Percentiles rank a stretch among this genome's conserved stretches.
Evolutionary conservation across 1,140 invertebrate species (phyloP).

Genomic region (Cheumatopsyche charites): DNA sequence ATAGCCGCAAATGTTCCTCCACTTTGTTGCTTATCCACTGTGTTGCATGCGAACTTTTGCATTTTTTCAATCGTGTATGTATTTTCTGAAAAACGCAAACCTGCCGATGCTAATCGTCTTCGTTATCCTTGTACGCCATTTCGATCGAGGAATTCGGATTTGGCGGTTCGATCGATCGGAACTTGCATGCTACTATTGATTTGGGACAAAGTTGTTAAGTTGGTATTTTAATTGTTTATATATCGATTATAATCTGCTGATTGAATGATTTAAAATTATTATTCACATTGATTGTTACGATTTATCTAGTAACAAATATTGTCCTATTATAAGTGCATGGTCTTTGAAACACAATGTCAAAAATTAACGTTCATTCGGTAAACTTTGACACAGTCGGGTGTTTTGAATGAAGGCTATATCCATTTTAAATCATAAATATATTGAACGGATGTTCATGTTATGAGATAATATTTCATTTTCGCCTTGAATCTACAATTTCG

Average conservation of each 20-base stretch:
- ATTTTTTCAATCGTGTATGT: no score
- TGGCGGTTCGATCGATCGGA: not conserved
- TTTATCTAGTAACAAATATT: no score
- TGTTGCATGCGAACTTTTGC: slow-evolving; percentile 3
- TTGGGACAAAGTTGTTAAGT: not conserved
- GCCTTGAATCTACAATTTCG: not conserved
- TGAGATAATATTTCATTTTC: not conserved
- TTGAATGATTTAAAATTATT: no score
- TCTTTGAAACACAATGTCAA: no score
- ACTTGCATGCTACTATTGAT: not conserved
- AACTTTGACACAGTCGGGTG: no score
- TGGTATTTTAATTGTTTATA: no score
- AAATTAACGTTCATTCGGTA: no score
- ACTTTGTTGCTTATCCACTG: slow-evolving; percentile 4
- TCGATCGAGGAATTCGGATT: not conserved
- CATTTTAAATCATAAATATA: not conserved
- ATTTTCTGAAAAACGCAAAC: not conserved
- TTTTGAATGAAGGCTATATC: not conserved
- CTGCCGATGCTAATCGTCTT: not conserved
- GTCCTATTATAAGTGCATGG: no score
- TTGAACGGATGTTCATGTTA: not conserved
- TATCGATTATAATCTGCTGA: no score
- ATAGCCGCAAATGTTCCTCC: slow-evolving; percentile 7
- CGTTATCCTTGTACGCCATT: not conserved
- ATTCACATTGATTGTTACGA: no score